Evolutionary conservation across 2,888 invertebrate species (phyloP), one percentile per base, ranked within the genome.

Genomic region (Parelbella ahira): DNA sequence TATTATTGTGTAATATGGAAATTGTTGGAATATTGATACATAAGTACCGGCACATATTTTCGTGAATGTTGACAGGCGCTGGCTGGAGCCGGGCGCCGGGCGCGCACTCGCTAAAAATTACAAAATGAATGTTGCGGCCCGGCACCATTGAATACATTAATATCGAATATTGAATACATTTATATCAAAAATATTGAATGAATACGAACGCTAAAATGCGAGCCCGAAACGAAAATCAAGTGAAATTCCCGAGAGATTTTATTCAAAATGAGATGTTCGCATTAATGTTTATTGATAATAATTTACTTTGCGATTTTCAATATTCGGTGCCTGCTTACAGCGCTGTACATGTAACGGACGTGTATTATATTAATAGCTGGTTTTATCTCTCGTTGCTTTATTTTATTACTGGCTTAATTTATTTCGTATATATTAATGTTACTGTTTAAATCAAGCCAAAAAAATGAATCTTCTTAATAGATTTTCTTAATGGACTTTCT

Each of bases 161-260:
- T 84, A 88, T 87, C 65, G 75, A 83, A 88, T 87, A 88, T 87
- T 82, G 81, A 82, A 84, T 86, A 83, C 83, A 75, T 81, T 84
- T 80, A 72, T 63, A 66, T 68, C 60, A 60, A 68, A 78, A 80
- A 82, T 81, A 78, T 81, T 65, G 65, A 78, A 78, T 82, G 81
- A 79, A 72, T 71, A 67, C 63, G 60, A 42, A 59, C 58, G 67
- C 61, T 62, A 73, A 74, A 79, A 73, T 70, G 73, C 55, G 65
- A 58, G 53, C 54, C 63, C n/a, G n/a, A 68, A 67, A 75, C 72
- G 66, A 58, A 70, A 77, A 71, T 74, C 71, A 71, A 63, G 66
- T 65, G 62, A 61, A 68, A 68, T 61, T 66, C 76, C 72, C 68
- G 37, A 44, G 75, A 68, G 75, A 68, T 68, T 79, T 76, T 67